Conservation (phyloP, 2,888 invertebrate genomes). For the Campoplex nolae region DNA sequence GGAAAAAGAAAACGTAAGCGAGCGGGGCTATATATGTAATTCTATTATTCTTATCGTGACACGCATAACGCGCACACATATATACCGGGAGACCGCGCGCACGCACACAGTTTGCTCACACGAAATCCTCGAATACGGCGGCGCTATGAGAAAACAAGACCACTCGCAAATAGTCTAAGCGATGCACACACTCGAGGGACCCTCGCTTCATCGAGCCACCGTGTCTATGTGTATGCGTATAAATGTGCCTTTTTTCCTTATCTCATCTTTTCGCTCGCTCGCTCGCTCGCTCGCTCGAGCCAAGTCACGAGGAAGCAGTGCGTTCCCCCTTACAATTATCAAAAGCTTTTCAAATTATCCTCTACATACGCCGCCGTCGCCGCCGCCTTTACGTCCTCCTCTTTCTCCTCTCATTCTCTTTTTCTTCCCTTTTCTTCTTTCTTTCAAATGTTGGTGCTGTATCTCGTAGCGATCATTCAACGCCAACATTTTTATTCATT, state of each 20-base stretch:
- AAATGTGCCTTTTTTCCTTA: constrained; percentile 16
- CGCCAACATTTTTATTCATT: background rate
- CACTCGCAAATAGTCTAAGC: constrained; percentile 5
- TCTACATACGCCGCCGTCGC: background rate
- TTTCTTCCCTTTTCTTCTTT: constrained; percentile 47
- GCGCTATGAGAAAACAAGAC: constrained; percentile 34
- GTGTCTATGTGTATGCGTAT: background rate
- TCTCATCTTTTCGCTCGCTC: constrained; percentile 4
- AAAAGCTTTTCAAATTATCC: constrained; percentile 20
- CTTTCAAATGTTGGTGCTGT: constrained; percentile 14
- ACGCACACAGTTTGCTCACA: constrained; percentile 5
- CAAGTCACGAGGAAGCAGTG: constrained; percentile 3
- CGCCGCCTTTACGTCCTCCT: background rate
- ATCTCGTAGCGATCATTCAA: constrained; percentile 17
- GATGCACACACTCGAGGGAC: background rate
- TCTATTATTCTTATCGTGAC: constrained; percentile 66
- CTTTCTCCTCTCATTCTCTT: background rate
- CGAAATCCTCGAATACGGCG: constrained; percentile 41
- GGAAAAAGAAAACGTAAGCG: constrained; percentile 42
- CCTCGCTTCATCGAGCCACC: constrained; percentile 13
- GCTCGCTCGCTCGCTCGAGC: constrained; percentile 13
- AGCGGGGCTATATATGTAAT: constrained; percentile 51
- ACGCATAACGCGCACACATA: constrained; percentile 3
- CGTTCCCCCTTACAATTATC: background rate
- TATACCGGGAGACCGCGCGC: background rate